Conservation (phyloP, 1,140 invertebrate genomes). For the Zaprionus tsacasi region DNA sequence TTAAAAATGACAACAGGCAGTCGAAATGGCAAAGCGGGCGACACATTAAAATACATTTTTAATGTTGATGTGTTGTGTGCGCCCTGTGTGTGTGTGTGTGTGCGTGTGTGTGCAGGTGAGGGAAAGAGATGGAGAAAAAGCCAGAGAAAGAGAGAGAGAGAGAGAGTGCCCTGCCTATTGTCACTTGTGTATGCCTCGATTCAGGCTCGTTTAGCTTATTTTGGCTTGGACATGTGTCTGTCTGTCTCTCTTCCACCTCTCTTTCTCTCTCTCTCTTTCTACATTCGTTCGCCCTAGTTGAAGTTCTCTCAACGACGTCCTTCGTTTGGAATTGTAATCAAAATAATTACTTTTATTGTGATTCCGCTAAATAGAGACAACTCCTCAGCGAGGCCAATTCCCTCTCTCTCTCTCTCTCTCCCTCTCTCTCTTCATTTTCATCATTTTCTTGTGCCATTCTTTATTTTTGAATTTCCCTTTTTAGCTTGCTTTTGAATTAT, state of each 20-base stretch:
- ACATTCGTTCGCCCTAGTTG: background rate
- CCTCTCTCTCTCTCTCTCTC: background rate
- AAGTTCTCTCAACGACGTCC: background rate
- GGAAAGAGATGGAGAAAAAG: background rate
- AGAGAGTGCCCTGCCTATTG: slow-evolving; percentile 1
- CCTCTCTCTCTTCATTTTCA: slow-evolving; percentile 15
- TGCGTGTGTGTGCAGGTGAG: slow-evolving; percentile 15
- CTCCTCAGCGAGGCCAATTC: background rate
- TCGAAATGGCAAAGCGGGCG: slow-evolving; percentile 54
- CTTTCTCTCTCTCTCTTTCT: background rate
- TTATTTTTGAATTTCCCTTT: slow-evolving; percentile 33
- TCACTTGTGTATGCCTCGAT: background rate
- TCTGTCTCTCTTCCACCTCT: background rate
- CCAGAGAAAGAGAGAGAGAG: background rate
- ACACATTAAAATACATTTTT: slow-evolving; percentile 81
- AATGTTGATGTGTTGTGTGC: slow-evolving; percentile 66
- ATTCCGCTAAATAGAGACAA: background rate
- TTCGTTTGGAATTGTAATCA: slow-evolving; percentile 9
- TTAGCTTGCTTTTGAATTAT: slow-evolving; percentile 47
- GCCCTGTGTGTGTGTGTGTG: slow-evolving; percentile 28
- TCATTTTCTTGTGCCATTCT: slow-evolving; percentile 6
- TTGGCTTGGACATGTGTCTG: background rate
- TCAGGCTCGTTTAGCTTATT: background rate
- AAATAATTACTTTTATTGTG: slow-evolving; percentile 10
- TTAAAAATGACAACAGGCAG: slow-evolving; percentile 71